Evolutionary conservation across 2,797 vertebrate species (phyloP), one percentile per base, ranked within the genome.

Genomic region (Crax fasciolata): DNA sequence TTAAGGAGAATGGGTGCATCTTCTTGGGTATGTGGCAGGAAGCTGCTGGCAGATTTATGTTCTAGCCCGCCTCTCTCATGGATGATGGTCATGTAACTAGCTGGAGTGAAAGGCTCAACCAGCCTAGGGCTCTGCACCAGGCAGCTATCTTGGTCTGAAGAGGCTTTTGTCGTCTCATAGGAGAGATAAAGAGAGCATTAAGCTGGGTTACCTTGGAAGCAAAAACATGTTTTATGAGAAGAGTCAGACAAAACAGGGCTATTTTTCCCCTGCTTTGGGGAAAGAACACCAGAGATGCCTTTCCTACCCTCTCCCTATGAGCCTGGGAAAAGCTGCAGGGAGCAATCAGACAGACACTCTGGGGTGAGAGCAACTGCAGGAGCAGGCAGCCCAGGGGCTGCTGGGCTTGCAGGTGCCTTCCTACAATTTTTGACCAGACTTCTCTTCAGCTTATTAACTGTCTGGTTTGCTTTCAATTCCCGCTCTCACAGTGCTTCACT

Each of bases 1-100:
- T 93, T 89, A 63, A 88, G 73, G 94, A 86, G 74, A 95, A 82
- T 3, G 14, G 9, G 17, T 84, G 43, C 52, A 16, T 94, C 70
- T 44, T 43, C 23, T 68, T 75, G 48, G 1, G 0, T 80, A 73
- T 89, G 84, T 89, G 84, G 76, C 91, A 89, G 91, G 77, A 92
- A 85, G 41, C 87, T 84, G 66, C 59, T 80, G 74, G 84, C 87
- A 91, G 63, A 67, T 73, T 51, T 70, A 9, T 41, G 62, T 63
- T 43, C 11, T 63, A 73, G 44, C 39, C 39, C 73, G 63, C 27
- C 41, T 78, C 51, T 75, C 23, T 41, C 19, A 30, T 84, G 23
- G 4, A 0, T 66, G 59, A 32, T 41, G 59, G 11, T 72, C 58
- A 15, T 75, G 66, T 80, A 76, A 43, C 18, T 51, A 79, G 35